Base-by-base conservation (phyloP, 1,140 invertebrate species). In the Lepidostoma basale region DNA sequence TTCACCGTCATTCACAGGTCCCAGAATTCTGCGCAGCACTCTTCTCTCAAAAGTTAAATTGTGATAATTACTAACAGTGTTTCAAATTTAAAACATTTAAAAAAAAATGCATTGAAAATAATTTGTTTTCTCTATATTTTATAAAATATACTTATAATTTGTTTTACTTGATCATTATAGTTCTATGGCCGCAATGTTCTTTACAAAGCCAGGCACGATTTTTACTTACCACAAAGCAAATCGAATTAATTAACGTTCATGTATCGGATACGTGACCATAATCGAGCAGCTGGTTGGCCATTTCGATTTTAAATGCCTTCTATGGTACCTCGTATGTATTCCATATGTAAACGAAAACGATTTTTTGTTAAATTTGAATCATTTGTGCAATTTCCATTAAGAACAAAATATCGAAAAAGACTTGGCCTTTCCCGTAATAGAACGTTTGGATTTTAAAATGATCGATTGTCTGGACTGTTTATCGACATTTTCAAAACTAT, bases 211-310 rank as follows among this genome's bases (percentile, higher is more conserved):
- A 5, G 14, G 14, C 10, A 12, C 14, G 10, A 47, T 47, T 3
- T 47, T 23, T 47, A 47, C 20, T 12, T 12, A 18, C 44, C 44
- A 22, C 44, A 22, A 12, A 22, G 12, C 42, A 47, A 47, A 47
- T 47, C 23, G 23, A 47, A 47, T 47, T 47, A 47, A 47, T 47
- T 47, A 47, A 47, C 23, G 20, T 47, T 47, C 44, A 3, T 23
- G 16, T 47, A 47, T 47, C 23, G 23, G 16, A 22, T 47, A 47
- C 44, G 44, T 47, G 44, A 47, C 44, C n/a, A 8, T 25, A 25
- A 47, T n/a, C 33, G 10, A 9, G 33, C 5, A 36, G 9, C 10
- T n/a, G 14, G 33, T n/a, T n/a, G 10, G 33, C 33, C 33, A 36
- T 12, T 36, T 36, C 14, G n/a, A 36, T 2, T 36, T 12, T 5